phyloP scores from a whole-genome alignment of 2,113 vertebrate genomes.

The Alaudala cheleensis region DNA sequence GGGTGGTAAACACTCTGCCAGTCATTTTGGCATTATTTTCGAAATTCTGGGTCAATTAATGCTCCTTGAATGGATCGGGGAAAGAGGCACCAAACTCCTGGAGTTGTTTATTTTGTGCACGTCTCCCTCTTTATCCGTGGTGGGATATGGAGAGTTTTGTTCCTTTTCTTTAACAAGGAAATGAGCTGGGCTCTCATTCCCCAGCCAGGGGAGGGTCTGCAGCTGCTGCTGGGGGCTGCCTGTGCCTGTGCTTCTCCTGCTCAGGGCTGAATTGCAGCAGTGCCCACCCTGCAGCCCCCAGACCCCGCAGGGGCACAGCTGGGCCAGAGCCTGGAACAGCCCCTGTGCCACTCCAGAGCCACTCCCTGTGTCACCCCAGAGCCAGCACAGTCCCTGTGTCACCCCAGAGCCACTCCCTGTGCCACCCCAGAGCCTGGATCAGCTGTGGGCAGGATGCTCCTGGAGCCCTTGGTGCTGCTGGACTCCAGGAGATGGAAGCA shows the following conservation, averaged over 20 bases:
- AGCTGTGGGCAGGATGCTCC: fast-evolving
- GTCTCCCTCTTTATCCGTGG: fast-evolving
- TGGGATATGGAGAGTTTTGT: not conserved
- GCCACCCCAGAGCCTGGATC: not conserved
- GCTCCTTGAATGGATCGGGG: not conserved
- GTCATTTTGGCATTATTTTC: not conserved
- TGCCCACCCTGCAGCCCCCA: fast-evolving
- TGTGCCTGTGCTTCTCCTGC: not conserved
- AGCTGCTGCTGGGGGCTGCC: not conserved
- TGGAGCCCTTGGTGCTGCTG: not conserved
- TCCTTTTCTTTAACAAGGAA: not conserved
- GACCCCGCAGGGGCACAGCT: fast-evolving
- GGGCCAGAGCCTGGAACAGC: no score
- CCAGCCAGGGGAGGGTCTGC: fast-evolving
- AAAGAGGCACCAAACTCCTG: not conserved
- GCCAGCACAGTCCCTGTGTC: no score
- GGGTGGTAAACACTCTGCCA: not conserved
- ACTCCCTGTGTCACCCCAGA: no score
- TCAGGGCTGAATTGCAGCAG: not conserved
- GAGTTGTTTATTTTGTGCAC: not conserved
- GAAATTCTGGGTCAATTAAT: not conserved
- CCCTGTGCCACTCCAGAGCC: not conserved
- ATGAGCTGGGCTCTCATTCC: not conserved
- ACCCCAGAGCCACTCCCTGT: no score
- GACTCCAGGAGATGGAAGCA: fast-evolving